Percentiles rank a stretch among this genome's conserved stretches.
phyloP scores from a whole-genome alignment of 2,888 invertebrate species.

The Muscina levida region DNA sequence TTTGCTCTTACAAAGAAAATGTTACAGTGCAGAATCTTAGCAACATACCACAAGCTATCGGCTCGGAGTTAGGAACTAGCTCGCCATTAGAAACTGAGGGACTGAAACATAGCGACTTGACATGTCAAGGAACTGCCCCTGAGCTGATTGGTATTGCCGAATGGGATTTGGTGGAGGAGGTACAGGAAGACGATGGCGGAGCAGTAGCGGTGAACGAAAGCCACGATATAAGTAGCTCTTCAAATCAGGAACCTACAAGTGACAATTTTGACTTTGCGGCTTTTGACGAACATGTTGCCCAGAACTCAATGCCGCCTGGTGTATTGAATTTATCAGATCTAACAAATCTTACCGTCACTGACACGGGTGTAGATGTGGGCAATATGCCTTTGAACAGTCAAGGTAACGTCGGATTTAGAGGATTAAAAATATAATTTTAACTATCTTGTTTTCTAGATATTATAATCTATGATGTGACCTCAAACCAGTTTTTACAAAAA shows the following conservation, averaged over 20 bases:
- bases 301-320: constrained; percentile 57
- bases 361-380: constrained; percentile 47
- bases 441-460: constrained; percentile 46
- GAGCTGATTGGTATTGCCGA: constrained; percentile 35
- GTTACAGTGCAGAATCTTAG: constrained; percentile 56
- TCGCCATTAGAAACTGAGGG: background rate
- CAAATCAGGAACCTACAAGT: background rate
- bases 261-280: constrained; percentile 62
- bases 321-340: constrained; percentile 62
- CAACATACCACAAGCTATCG: constrained; percentile 4
- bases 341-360: constrained; percentile 52
- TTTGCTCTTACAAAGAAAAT: constrained; percentile 62
- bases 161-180: constrained; percentile 63
- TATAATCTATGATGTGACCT: constrained; percentile 62
- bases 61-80: background rate
- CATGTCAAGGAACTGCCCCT: background rate
- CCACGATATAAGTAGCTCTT: background rate
- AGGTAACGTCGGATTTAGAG: no score
- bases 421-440: background rate
- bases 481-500: constrained; percentile 39
- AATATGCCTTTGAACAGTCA: constrained; percentile 50
- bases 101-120: background rate
- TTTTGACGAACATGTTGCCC: constrained; percentile 61
- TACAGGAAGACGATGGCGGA: constrained; percentile 48
- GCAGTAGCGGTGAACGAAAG: background rate